phyloP scores from a whole-genome alignment of 2,113 vertebrate genomes.

The Onychostoma macrolepis region DNA sequence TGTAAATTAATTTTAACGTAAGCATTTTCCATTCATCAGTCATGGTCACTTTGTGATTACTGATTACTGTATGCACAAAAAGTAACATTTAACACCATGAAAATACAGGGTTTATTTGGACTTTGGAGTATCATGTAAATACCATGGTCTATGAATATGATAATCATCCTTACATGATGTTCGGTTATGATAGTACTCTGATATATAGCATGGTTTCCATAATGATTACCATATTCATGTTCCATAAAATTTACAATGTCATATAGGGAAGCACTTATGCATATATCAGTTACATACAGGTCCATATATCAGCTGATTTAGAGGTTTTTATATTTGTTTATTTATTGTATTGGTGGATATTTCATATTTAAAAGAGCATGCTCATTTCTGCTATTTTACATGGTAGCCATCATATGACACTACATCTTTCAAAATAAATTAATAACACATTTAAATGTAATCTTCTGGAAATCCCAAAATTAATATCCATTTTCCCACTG shows the following conservation, averaged over 20 bases:
- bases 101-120: background rate
- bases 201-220: background rate
- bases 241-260: background rate
- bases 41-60: background rate
- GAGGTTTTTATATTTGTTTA: background rate
- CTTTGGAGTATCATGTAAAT: background rate
- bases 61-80: background rate
- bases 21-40: background rate
- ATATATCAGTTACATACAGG: background rate
- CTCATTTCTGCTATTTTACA: background rate
- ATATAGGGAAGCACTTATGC: background rate
- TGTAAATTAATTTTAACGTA: background rate
- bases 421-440: background rate
- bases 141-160: background rate
- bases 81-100: background rate
- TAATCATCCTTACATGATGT: background rate
- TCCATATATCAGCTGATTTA: background rate
- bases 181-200: background rate
- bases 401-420: background rate
- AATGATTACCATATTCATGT: constrained; percentile 1
- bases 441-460: background rate
- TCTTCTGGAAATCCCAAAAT: background rate
- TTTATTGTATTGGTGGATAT: background rate
- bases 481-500: background rate
- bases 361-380: background rate